Percentiles rank a stretch among this genome's conserved stretches.
These are phyloP conservation scores for Psilopogon haemacephalus DNA, from an alignment of 2,113 vertebrate species.

Conservation along the genomic window DNA sequence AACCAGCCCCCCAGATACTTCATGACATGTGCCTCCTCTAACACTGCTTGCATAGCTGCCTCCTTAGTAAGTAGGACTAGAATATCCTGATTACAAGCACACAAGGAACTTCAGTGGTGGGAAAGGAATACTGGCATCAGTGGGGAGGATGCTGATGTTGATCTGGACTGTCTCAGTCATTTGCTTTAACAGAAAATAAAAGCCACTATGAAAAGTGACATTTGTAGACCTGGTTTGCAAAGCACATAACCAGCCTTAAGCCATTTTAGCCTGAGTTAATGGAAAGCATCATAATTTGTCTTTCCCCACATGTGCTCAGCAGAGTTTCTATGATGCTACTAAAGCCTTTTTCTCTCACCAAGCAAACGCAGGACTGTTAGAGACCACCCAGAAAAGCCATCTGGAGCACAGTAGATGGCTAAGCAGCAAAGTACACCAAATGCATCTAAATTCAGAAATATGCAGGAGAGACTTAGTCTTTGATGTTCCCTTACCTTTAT, in stretches of 20 bases:
- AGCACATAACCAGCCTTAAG: background rate
- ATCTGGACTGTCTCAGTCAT: background rate
- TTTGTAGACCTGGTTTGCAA: background rate
- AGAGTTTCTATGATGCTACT: background rate
- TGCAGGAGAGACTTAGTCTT: background rate
- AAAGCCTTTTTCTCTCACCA: background rate
- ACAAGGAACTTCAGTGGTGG: background rate
- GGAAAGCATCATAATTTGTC: background rate
- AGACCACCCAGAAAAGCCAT: background rate
- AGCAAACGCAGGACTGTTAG: background rate
- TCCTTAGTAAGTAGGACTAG: background rate
- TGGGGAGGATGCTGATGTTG: background rate
- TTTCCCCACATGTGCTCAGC: background rate
- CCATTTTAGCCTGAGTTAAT: background rate
- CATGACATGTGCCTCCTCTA: background rate
- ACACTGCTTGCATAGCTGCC: background rate
- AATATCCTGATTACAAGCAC: background rate
- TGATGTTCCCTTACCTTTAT: background rate
- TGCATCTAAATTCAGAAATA: background rate
- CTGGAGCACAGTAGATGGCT: background rate
- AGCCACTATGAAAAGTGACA: background rate
- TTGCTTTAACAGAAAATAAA: background rate
- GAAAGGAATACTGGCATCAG: background rate
- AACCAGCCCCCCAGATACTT: background rate
- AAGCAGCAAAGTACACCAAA: background rate